Conservation (phyloP, 2,888 invertebrate genomes). For the Synergus laeviventris region DNA sequence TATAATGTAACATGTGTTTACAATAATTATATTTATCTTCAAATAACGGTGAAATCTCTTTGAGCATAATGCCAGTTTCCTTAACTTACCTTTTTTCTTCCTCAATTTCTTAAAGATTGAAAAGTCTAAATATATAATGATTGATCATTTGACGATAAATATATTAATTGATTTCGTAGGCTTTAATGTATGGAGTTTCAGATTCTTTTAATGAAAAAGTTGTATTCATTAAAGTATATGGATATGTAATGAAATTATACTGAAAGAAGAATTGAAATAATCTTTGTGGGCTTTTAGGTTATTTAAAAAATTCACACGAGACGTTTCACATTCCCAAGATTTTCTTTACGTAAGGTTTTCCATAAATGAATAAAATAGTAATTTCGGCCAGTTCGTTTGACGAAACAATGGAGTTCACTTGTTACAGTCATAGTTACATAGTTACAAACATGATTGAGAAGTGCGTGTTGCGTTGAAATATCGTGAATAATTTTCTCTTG, state of each 20-base stretch:
- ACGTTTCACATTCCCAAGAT: background rate
- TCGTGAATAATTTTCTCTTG: constrained; percentile 17
- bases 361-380: constrained; percentile 3
- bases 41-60: constrained; percentile 28
- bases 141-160: background rate
- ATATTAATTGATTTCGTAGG: background rate
- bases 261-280: background rate
- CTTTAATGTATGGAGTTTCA: background rate
- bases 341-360: constrained; percentile 21
- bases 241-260: background rate
- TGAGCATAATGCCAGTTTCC: background rate
- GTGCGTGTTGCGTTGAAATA: constrained; percentile 11
- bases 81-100: background rate
- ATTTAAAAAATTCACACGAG: constrained; percentile 1
- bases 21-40: constrained; percentile 19
- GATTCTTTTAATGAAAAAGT: background rate
- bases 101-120: background rate
- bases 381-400: constrained; percentile 26
- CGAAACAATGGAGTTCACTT: constrained; percentile 22
- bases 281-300: background rate
- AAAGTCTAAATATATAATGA: background rate
- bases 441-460: constrained; percentile 27
- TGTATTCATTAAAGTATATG: background rate
- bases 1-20: constrained; percentile 22
- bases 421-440: constrained; percentile 12